Evolutionary conservation across 2,888 invertebrate genomes (phyloP).

Genomic region (Eumacrocentrus americanus): DNA sequence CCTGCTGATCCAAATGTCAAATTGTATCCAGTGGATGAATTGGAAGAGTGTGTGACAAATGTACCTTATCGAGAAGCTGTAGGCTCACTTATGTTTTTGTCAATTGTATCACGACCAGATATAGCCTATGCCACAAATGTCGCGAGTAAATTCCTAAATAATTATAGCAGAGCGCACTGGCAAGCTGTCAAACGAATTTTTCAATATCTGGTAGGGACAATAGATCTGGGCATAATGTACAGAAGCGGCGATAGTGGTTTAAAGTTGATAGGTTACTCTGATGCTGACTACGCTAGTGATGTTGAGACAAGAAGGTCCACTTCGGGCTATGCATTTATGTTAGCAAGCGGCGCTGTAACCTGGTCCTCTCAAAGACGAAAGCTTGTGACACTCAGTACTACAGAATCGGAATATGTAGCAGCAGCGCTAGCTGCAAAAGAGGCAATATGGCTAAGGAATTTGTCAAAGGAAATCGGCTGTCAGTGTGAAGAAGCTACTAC

Average conservation of each 20-base stretch:
- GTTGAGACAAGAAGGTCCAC: slow-evolving; percentile 29
- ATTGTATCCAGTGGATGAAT: slow-evolving; percentile 3
- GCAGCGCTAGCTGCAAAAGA: slow-evolving; percentile 25
- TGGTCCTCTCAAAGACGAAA: slow-evolving; percentile 33
- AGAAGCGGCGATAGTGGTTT: too few relatives aligned
- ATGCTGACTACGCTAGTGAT: slow-evolving; percentile 35
- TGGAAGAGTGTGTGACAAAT: not conserved
- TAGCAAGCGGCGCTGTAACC: slow-evolving; percentile 26
- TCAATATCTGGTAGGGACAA: too few relatives aligned
- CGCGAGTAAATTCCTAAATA: not conserved
- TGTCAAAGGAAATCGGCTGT: slow-evolving; percentile 27
- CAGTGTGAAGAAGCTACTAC: not conserved
- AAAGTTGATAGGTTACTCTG: slow-evolving; percentile 29
- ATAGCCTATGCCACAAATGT: not conserved
- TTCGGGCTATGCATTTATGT: slow-evolving; percentile 32
- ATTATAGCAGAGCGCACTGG: too few relatives aligned
- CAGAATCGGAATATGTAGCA: slow-evolving; percentile 35
- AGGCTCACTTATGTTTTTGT: slow-evolving; percentile 15
- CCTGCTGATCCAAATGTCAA: slow-evolving; percentile 13
- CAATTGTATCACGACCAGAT: slow-evolving; percentile 11
- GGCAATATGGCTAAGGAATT: slow-evolving; percentile 25
- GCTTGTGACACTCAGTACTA: slow-evolving; percentile 31
- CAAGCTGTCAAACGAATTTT: too few relatives aligned
- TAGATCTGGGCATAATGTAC: too few relatives aligned
- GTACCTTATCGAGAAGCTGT: slow-evolving; percentile 12